phyloP scores from a whole-genome alignment of 2,797 vertebrate species.

The Prionace glauca region DNA sequence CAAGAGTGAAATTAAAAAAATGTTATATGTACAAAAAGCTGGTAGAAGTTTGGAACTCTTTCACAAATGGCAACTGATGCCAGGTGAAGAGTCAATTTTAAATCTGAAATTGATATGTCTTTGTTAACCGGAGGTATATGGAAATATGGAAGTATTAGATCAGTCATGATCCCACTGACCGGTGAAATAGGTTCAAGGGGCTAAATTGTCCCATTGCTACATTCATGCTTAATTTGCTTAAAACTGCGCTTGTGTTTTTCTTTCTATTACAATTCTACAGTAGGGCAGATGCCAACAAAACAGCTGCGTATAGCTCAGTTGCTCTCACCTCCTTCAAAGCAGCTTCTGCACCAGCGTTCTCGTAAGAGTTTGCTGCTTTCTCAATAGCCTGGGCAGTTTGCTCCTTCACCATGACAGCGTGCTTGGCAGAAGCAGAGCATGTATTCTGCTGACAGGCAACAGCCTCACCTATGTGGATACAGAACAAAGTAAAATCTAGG shows the following conservation, averaged over 20 bases:
- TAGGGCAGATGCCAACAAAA: not conserved
- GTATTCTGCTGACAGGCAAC: slow-evolving; percentile 43
- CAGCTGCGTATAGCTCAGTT: not conserved
- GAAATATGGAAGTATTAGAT: not conserved
- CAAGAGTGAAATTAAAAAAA: not conserved
- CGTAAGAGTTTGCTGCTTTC: slow-evolving; percentile 52
- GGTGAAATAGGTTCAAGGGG: not conserved
- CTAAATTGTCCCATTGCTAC: not conserved
- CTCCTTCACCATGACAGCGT: slow-evolving; percentile 57
- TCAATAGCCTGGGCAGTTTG: slow-evolving; percentile 58
- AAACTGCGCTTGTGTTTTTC: not conserved
- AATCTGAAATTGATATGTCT: not conserved
- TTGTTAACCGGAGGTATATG: not conserved
- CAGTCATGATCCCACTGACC: not conserved
- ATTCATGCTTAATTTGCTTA: not conserved
- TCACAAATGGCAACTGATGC: not conserved
- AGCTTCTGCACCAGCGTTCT: slow-evolving; percentile 53
- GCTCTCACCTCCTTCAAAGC: slow-evolving; percentile 54
- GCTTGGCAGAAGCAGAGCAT: slow-evolving; percentile 54
- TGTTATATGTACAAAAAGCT: not conserved
- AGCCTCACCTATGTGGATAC: not conserved
- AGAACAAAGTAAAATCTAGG: not conserved
- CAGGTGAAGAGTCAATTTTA: not conserved
- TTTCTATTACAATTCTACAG: not conserved
- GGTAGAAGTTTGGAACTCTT: not conserved